Percentiles rank a stretch among this genome's conserved stretches.
phyloP scores from a whole-genome alignment of 2,113 vertebrate species.

The Anolis sagrei region DNA sequence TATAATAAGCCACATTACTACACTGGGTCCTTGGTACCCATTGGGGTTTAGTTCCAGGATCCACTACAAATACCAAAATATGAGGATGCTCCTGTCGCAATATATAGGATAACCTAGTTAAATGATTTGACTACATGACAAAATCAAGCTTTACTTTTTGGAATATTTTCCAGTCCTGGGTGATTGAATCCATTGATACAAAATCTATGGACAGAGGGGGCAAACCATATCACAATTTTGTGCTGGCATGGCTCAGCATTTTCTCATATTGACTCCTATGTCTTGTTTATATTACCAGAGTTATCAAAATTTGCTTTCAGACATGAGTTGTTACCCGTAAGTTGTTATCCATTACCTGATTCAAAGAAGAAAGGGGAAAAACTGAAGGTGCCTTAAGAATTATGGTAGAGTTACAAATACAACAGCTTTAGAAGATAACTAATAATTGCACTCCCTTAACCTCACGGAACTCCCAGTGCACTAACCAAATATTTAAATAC shows the following conservation, averaged over 20 bases:
- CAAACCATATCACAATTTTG: background rate
- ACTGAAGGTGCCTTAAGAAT: background rate
- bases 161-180: no score
- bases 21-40: no score
- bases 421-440: slow-evolving; percentile 53
- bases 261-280: background rate
- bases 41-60: no score
- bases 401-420: slow-evolving; percentile 13
- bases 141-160: no score
- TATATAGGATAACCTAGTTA: no score
- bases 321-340: background rate
- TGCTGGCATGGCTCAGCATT: background rate
- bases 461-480: slow-evolving; percentile 43
- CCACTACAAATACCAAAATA: no score
- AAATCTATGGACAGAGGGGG: no score
- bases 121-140: no score
- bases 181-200: no score
- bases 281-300: background rate
- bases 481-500: slow-evolving; percentile 48
- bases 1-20: background rate
- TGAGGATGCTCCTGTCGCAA: no score
- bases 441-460: slow-evolving; percentile 54
- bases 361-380: background rate
- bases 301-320: background rate
- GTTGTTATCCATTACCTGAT: background rate